Percentiles rank a stretch among this genome's conserved stretches.
Evolutionary conservation across 2,113 vertebrate species (phyloP).

Genomic region (Salvelinus fontinalis): DNA sequence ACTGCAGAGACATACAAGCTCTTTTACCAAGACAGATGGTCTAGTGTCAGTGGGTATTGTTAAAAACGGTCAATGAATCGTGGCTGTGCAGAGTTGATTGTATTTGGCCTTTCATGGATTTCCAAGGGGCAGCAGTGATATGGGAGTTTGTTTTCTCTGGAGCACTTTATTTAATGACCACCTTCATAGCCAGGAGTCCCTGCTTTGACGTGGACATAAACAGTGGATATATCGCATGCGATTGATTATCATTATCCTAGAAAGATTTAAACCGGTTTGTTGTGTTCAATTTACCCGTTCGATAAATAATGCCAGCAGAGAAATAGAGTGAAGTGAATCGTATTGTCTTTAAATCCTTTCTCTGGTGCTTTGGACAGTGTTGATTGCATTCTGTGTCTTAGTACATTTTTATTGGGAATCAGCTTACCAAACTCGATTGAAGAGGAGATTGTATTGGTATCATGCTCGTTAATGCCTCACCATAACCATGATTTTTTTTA

Average conservation of each 20-base stretch:
- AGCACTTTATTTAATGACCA: slow-evolving; percentile 10
- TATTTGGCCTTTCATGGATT: slow-evolving; percentile 7
- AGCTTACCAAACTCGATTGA: slow-evolving; percentile 59
- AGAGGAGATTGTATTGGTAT: slow-evolving; percentile 58
- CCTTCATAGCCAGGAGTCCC: not conserved
- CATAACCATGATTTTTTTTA: slow-evolving; percentile 69
- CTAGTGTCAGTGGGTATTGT: not conserved
- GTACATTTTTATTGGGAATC: slow-evolving; percentile 60
- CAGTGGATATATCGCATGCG: not conserved
- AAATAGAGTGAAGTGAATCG: slow-evolving; percentile 27
- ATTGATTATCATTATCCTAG: not conserved
- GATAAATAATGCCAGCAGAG: slow-evolving; percentile 32
- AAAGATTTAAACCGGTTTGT: too few species aligned
- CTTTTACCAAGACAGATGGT: slow-evolving; percentile 4
- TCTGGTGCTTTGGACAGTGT: slow-evolving; percentile 59
- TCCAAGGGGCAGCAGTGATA: not conserved
- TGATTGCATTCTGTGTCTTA: slow-evolving; percentile 60
- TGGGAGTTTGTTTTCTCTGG: not conserved
- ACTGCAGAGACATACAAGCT: slow-evolving; percentile 13
- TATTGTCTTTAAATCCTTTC: slow-evolving; percentile 42
- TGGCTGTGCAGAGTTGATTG: slow-evolving; percentile 9
- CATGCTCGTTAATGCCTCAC: slow-evolving; percentile 53
- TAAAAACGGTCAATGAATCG: not conserved
- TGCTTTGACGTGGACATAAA: not conserved
- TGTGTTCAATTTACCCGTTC: too few species aligned